A percentile compares a stretch with the other conserved stretches of the same genome.
These are phyloP conservation scores for Sebastes aleutianus DNA, from an alignment of 2,797 vertebrate genomes.

Conservation along the genomic window DNA sequence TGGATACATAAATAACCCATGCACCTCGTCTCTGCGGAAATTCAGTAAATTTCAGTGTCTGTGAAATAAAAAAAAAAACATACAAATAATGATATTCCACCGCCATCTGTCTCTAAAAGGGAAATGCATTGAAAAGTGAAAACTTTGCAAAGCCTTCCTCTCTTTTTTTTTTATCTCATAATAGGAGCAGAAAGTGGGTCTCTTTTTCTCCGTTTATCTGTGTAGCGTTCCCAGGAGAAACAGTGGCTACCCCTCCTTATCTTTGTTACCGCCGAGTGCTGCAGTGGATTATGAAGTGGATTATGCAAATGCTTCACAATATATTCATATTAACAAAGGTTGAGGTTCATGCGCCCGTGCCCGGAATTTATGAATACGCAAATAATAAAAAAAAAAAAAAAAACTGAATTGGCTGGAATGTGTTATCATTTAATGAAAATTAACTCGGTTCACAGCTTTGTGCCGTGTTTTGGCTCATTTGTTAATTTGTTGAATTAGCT, in stretches of 20 bases:
- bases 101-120: conserved; percentile 60
- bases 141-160: conserved; percentile 69
- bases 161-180: conserved; percentile 80
- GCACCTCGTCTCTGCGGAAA: conserved; percentile 59
- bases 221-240: conserved; percentile 81
- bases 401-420: conserved; percentile 39
- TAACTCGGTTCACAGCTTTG: conserved; percentile 22
- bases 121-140: conserved; percentile 59
- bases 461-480: conserved; percentile 42
- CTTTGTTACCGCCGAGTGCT: conserved; percentile 73
- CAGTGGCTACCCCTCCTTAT: conserved; percentile 80
- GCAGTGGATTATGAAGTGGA: conserved; percentile 78
- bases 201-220: conserved; percentile 77
- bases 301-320: conserved; percentile 81
- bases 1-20: conserved; percentile 70
- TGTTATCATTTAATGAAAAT: conserved; percentile 74
- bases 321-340: conserved; percentile 81
- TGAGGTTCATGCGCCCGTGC: conserved; percentile 70
- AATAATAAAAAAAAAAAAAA: conserved; percentile 17
- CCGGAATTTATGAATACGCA: conserved; percentile 73
- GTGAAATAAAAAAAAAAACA: conserved; percentile 33
- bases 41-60: conserved; percentile 53
- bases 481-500: conserved; percentile 62
- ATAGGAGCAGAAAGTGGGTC: conserved; percentile 75
- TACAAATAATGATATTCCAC: conserved; percentile 71